phyloP scores from a whole-genome alignment of 2,888 invertebrate species.

The Drosophila recens region DNA sequence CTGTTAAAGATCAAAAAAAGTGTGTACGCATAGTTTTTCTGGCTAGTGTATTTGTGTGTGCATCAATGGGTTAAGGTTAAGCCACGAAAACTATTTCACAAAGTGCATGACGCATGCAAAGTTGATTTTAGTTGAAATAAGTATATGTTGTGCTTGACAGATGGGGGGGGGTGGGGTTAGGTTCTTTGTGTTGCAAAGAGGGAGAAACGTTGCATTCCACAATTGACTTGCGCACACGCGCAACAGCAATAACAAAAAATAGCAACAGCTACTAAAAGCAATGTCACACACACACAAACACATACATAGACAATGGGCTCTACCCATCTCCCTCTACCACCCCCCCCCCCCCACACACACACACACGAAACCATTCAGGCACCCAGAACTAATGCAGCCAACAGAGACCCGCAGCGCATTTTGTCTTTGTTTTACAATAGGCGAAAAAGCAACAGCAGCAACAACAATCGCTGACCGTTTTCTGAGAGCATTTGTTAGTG shows the following conservation, averaged over 20 bases:
- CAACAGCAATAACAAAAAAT: constrained; percentile 38
- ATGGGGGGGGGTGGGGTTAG: not conserved
- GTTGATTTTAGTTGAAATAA: constrained; percentile 35
- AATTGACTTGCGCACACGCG: constrained; percentile 76
- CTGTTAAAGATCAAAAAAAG: no score
- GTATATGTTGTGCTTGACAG: constrained; percentile 1
- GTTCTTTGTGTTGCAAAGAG: constrained; percentile 16
- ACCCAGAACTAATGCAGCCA: constrained; percentile 33
- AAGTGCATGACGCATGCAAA: constrained; percentile 63
- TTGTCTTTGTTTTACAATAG: constrained; percentile 73
- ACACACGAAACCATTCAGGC: constrained; percentile 15
- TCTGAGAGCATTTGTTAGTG: constrained; percentile 21
- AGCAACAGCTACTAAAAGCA: constrained; percentile 48
- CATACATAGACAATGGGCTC: constrained; percentile 13
- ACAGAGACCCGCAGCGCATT: constrained; percentile 57
- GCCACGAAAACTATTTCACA: constrained; percentile 50
- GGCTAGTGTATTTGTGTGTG: not conserved
- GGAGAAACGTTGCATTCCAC: constrained; percentile 64
- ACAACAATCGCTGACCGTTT: constrained; percentile 22
- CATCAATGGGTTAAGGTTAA: constrained; percentile 57
- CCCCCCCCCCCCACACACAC: not conserved
- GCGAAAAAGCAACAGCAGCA: constrained; percentile 26
- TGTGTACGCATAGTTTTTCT: no score
- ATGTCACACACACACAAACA: constrained; percentile 62
- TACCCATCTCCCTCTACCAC: not conserved